Base-by-base conservation (phyloP, 35 echinoderm and acorn worm species). In the Apostichopus japonicus region DNA sequence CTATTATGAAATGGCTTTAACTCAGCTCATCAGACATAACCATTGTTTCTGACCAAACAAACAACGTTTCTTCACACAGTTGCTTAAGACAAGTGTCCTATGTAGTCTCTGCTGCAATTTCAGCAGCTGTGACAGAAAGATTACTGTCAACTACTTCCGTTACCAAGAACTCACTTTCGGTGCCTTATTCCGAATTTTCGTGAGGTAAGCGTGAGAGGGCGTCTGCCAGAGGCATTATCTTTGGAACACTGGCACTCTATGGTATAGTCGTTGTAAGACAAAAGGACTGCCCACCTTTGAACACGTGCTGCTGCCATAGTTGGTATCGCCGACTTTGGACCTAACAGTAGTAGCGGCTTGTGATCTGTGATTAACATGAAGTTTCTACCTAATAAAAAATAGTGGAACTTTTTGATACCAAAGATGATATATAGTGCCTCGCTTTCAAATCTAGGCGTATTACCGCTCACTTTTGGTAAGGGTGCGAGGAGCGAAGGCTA, bases 281-380 rank as follows among this genome's bases (percentile, higher is more conserved):
- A 21, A 57, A 93, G 53, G 5, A 93, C 72, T 24, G 81, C 81
- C 71, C 82, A 87, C 25, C 92, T 24, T 58, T 93, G 81, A 54
- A 93, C 17, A 10, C 92, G 67, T 93, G 80, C n/a, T 25, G 71
- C 92, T 75, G 92, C 92, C 72, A 93, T 77, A 14, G 27, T 86
- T 27, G 94, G 91, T 52, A 92, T 95, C 9, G 94, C n/a, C n/a
- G 70, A 73, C 16, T 94, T 96, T 2, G 70, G 70, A 7, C 70
- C 70, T 19, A 73, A 22, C 1, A 73, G 6, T 22, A 73, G n/a
- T 73, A 22, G n/a, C 19, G 70, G 70, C 16, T 16, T 73, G 6
- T 73, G 72, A 54, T 73, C 70, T 6, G 70, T 73, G 14, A 17
- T 4, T 51, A 72, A 16, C 17, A 8, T 72, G 10, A 72, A 72